Evolutionary conservation across 2,113 vertebrate genomes (phyloP).

Genomic region (Rhynchomys soricoides): DNA sequence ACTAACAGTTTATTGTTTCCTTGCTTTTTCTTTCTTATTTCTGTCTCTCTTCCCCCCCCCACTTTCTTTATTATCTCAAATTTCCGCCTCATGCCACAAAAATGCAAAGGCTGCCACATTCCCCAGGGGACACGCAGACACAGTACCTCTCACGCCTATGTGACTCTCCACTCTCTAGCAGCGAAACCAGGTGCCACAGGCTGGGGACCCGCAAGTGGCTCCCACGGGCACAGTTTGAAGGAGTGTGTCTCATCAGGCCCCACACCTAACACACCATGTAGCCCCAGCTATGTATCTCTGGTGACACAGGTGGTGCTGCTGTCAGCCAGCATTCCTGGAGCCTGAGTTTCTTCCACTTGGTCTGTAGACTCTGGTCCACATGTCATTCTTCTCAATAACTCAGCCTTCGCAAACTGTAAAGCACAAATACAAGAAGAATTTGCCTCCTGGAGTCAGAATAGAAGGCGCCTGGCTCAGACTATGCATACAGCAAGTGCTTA

Average conservation of each 20-base stretch:
- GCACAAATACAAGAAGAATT: too few relatives aligned
- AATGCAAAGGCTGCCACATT: constrained; percentile 50
- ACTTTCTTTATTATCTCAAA: constrained; percentile 67
- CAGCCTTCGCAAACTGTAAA: not conserved
- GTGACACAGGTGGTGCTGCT: not conserved
- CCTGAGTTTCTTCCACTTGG: too few relatives aligned
- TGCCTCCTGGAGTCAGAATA: not conserved
- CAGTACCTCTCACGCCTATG: accelerated
- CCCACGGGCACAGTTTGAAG: not conserved
- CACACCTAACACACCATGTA: too few relatives aligned
- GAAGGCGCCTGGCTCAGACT: not conserved
- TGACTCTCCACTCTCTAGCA: not conserved
- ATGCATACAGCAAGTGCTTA: not conserved
- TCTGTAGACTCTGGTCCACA: not conserved
- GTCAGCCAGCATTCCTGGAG: not conserved
- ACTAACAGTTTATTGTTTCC: constrained; percentile 75
- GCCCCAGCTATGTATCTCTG: not conserved
- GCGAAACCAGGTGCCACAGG: not conserved
- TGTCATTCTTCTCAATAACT: not conserved
- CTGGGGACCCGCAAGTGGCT: accelerated
- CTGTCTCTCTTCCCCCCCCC: not conserved
- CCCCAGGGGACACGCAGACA: not conserved
- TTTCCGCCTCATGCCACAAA: constrained; percentile 68
- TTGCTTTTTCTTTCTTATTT: constrained; percentile 64
- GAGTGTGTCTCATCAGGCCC: not conserved